Evolutionary conservation across 1,140 invertebrate genomes (phyloP).

Genomic region (Anadara kagoshimensis): DNA sequence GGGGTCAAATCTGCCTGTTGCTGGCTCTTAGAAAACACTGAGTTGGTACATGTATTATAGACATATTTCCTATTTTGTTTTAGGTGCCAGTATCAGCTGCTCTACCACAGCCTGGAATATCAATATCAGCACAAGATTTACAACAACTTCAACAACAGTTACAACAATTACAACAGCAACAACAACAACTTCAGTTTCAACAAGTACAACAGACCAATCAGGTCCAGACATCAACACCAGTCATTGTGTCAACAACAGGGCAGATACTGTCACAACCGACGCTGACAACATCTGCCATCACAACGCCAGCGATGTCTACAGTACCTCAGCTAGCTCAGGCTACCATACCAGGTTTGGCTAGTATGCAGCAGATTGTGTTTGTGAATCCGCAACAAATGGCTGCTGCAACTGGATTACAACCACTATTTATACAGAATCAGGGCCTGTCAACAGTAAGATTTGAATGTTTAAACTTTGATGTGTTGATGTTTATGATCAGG

Average conservation of each 20-base stretch:
- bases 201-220: conserved; percentile 34
- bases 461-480: neutral
- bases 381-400: conserved; percentile 78
- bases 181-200: conserved; percentile 52
- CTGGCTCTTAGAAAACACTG: too few species aligned
- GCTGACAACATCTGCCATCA: conserved; percentile 28
- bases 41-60: too few species aligned
- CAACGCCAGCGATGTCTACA: conserved; percentile 4
- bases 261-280: conserved; percentile 1
- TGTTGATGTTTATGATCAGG: neutral
- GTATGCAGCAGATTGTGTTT: conserved; percentile 83
- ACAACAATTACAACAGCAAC: conserved; percentile 70
- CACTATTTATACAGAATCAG: conserved; percentile 88
- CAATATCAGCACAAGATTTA: conserved; percentile 79
- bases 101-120: conserved; percentile 62
- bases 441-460: conserved; percentile 17
- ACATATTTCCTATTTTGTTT: too few species aligned
- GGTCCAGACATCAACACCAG: conserved; percentile 7
- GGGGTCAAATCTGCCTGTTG: too few species aligned
- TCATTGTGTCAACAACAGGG: conserved; percentile 2
- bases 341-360: conserved; percentile 20
- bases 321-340: conserved; percentile 2
- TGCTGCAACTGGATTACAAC: conserved; percentile 72
- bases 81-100: conserved; percentile 63
- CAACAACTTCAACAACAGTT: conserved; percentile 77